These are phyloP conservation scores for Fratercula arctica DNA, from an alignment of 2,797 vertebrate species.

Conservation along the genomic window DNA sequence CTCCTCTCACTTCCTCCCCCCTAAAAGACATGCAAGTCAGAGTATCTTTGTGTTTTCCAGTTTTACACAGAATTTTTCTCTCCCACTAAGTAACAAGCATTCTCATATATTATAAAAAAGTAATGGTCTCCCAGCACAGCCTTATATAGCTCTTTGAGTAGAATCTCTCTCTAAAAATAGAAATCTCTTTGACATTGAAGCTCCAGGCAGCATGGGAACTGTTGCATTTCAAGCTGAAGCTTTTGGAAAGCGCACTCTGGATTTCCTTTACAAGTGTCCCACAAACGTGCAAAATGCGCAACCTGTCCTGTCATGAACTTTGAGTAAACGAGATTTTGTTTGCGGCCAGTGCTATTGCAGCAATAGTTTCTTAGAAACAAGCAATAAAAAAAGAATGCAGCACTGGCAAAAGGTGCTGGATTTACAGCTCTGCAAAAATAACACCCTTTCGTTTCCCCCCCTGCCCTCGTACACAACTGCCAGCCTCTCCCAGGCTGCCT, in stretches of 20 bases:
- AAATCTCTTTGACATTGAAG: slow-evolving; percentile 51
- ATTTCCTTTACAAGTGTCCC: slow-evolving; percentile 20
- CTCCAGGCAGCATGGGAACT: slow-evolving; percentile 60
- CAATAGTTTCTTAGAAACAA: slow-evolving; percentile 35
- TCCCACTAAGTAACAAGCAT: not conserved
- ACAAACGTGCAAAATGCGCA: not conserved
- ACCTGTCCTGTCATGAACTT: not conserved
- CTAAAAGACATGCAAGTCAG: not conserved
- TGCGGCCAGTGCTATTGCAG: not conserved
- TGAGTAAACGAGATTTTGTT: slow-evolving; percentile 6
- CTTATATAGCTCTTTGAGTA: slow-evolving; percentile 70
- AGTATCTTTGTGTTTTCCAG: not conserved
- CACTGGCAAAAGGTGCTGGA: slow-evolving; percentile 26
- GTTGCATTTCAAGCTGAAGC: slow-evolving; percentile 54
- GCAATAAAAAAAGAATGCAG: slow-evolving; percentile 2
- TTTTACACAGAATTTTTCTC: not conserved
- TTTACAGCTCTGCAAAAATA: slow-evolving; percentile 39
- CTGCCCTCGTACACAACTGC: not conserved
- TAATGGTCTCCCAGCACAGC: slow-evolving; percentile 32
- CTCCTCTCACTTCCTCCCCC: not conserved
- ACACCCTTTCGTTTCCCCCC: not conserved
- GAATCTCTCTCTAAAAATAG: slow-evolving; percentile 77
- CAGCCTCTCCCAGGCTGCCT: slow-evolving; percentile 17
- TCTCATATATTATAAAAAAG: not conserved
- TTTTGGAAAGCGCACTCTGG: not conserved